Base-by-base conservation (phyloP, 2,113 vertebrate species). In the Cochlearius cochlearius region DNA sequence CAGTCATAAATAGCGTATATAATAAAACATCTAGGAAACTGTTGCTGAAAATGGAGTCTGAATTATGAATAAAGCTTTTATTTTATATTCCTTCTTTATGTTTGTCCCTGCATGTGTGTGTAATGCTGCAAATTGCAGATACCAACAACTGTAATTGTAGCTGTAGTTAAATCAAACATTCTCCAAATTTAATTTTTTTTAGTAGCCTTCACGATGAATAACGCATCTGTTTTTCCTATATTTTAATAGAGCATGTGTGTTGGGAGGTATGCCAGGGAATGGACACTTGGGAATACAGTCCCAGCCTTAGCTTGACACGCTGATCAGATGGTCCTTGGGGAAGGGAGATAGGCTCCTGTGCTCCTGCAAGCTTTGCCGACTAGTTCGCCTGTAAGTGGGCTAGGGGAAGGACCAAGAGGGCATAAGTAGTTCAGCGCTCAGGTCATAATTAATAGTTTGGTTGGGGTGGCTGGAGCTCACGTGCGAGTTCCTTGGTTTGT, bases 31-130 rank as follows among this genome's bases (percentile, higher is more conserved):
- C 38, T 50, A 60, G 62, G 43, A 91, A 95, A 76, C 19, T 49
- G 29, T 78, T 82, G 27, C 73, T 94, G 83, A 43, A 82, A 96
- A 89, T 82, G 22, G 66, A 94, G 34, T 63, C 60, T 89, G 62
- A 95, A 87, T 89, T 91, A 81, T 68, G 80, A 79, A n/a, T 76
- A 81, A 91, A 53, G 43, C 27, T 58, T 96, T 78, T 84, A 63
- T 47, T 94, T 91, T 81, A 52, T 74, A 45, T 79, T 84, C 53
- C 16, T 73, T 32, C 50, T 67, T 85, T 90, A 47, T 91, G 71
- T 72, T 87, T 94, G 75, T 75, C 47, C 26, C 78, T 62, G n/a
- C 18, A 3, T 90, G 59, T 34, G 41, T 88, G 39, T 82, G 36
- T 62, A 77, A 62, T 76, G 71, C 67, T 63, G n/a, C 64, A 90